These are phyloP conservation scores for Hydrozoanthus gracilis DNA, from an alignment of 92 coral and sea anemone genomes.

Conservation along the genomic window DNA sequence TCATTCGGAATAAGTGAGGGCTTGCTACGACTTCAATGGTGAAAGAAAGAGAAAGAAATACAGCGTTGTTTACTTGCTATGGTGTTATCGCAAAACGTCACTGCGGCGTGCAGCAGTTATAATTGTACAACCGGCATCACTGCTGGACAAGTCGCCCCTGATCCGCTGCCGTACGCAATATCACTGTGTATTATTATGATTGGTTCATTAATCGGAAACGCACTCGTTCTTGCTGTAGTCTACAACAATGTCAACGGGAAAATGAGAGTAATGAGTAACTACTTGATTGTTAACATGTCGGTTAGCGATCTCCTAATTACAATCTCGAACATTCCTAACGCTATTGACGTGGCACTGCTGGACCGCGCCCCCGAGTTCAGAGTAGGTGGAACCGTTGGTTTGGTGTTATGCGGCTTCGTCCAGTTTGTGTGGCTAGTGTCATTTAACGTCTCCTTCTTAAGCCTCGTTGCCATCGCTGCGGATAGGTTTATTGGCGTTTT, in stretches of 20 bases:
- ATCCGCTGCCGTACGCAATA: background rate
- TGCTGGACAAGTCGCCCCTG: background rate
- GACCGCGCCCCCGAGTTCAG: conserved; percentile 16
- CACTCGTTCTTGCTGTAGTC: conserved; percentile 6
- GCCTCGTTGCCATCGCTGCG: conserved; percentile 18
- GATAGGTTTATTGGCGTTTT: conserved; percentile 16
- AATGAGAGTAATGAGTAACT: conserved; percentile 26
- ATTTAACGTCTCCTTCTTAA: conserved; percentile 17
- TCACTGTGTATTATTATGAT: conserved; percentile 12
- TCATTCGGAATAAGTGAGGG: no score
- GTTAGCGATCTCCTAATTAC: conserved; percentile 20
- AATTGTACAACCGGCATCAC: background rate
- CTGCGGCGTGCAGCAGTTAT: background rate
- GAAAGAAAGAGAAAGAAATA: no score
- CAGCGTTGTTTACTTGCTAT: background rate
- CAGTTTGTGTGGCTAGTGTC: conserved; percentile 37
- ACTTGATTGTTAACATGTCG: conserved; percentile 18
- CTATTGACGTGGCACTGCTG: conserved; percentile 3
- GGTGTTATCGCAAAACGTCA: background rate
- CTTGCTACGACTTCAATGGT: no score
- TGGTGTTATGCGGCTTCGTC: conserved; percentile 6
- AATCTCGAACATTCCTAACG: conserved; percentile 2
- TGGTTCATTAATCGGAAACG: conserved; percentile 1
- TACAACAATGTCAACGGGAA: conserved; percentile 7
- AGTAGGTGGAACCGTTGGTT: conserved; percentile 7